These are phyloP conservation scores for Mystacides longicornis DNA, from an alignment of 2,888 invertebrate species.

Conservation along the genomic window DNA sequence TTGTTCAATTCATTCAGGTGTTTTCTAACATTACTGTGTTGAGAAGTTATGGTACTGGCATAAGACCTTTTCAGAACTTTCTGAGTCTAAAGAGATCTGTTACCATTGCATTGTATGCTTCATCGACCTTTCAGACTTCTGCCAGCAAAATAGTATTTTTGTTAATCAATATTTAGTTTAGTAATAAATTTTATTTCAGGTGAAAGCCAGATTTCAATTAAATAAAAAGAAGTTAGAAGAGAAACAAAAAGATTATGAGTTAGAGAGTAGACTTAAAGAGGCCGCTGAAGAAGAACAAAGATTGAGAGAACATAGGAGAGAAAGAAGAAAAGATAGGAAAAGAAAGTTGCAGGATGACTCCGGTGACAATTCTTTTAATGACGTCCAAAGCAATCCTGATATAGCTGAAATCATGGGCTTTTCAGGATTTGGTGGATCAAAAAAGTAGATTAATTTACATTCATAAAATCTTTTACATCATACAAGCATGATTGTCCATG, in stretches of 20 bases:
- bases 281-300: constrained; percentile 92
- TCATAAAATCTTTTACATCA: too few species aligned
- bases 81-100: too few species aligned
- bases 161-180: neutral
- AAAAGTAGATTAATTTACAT: constrained; percentile 59
- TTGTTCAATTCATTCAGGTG: too few species aligned
- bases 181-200: constrained; percentile 34
- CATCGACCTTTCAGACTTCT: too few species aligned
- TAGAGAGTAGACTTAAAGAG: constrained; percentile 84
- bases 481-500: too few species aligned
- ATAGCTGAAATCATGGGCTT: constrained; percentile 93
- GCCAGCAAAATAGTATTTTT: neutral
- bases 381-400: constrained; percentile 56
- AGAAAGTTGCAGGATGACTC: constrained; percentile 67
- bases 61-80: too few species aligned
- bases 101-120: too few species aligned
- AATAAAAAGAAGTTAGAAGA: constrained; percentile 94
- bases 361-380: constrained; percentile 46
- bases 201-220: constrained; percentile 82
- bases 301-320: constrained; percentile 75
- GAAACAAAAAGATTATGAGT: constrained; percentile 91
- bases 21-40: too few species aligned
- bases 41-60: too few species aligned
- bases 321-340: constrained; percentile 83
- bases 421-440: constrained; percentile 82